Percentiles rank a stretch among this genome's conserved stretches.
phyloP scores from a whole-genome alignment of 2,797 vertebrate genomes.

The Danio tinwini region DNA sequence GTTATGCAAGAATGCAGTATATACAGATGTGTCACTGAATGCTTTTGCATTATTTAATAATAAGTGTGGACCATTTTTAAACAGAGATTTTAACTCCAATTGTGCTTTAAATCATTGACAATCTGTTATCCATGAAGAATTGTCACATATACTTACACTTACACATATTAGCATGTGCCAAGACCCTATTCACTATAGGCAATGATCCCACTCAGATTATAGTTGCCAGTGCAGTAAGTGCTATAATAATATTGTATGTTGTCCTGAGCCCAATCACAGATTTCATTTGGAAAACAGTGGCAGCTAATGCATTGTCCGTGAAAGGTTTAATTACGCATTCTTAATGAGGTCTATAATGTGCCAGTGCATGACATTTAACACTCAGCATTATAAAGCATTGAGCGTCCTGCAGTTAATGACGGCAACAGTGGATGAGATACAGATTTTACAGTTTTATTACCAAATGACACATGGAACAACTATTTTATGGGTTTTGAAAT shows the following conservation, averaged over 20 bases:
- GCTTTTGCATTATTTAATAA: conserved; percentile 1
- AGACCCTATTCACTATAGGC: background rate
- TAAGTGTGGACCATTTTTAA: background rate
- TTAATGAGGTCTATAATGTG: background rate
- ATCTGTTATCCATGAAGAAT: background rate
- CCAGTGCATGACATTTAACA: background rate
- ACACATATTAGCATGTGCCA: background rate
- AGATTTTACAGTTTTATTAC: background rate
- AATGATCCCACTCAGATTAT: background rate
- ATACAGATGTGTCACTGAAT: background rate
- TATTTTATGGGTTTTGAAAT: background rate
- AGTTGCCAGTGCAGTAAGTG: background rate
- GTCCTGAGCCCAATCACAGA: background rate
- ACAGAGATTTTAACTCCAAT: background rate
- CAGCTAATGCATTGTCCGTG: background rate
- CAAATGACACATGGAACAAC: background rate
- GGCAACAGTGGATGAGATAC: background rate
- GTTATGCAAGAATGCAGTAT: background rate
- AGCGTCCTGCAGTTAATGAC: background rate
- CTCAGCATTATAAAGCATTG: background rate
- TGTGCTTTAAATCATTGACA: background rate
- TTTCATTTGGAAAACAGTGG: background rate
- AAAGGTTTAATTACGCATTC: background rate
- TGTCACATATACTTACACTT: background rate
- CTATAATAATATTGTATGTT: background rate